These are phyloP conservation scores for Ferdinandea cuprea DNA, from an alignment of 2,888 invertebrate genomes.

Conservation along the genomic window DNA sequence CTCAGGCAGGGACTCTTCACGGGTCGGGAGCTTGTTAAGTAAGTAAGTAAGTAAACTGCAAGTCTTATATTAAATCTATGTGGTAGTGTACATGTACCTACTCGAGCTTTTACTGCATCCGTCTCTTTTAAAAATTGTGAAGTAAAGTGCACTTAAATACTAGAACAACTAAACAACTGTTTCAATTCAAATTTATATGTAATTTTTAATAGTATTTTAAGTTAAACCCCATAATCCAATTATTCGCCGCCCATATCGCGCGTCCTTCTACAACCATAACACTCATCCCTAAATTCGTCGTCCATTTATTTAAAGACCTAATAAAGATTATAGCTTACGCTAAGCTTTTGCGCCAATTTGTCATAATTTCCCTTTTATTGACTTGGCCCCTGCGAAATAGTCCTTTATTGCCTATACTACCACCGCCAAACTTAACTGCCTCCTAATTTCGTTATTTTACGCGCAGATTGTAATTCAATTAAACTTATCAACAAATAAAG, in stretches of 20 bases:
- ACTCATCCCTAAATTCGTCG: conserved; percentile 16
- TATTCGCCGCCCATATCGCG: background rate
- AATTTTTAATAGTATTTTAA: too few species aligned
- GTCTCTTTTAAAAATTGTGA: too few species aligned
- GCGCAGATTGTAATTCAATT: conserved; percentile 73
- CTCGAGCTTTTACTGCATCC: too few species aligned
- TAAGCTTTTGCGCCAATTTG: conserved; percentile 72
- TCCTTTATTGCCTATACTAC: background rate
- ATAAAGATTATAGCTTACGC: conserved; percentile 49
- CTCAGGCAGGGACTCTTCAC: too few species aligned
- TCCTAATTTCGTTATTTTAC: conserved; percentile 22
- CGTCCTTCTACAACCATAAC: background rate
- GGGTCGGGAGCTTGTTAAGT: too few species aligned
- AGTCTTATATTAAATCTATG: too few species aligned
- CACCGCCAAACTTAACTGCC: conserved; percentile 36
- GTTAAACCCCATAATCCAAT: too few species aligned
- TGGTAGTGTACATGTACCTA: too few species aligned
- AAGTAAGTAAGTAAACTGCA: too few species aligned
- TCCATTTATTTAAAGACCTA: conserved; percentile 4
- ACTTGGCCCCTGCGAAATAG: conserved; percentile 1
- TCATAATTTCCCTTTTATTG: conserved; percentile 65
- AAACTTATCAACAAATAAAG: conserved; percentile 71
- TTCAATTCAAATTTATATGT: too few species aligned
- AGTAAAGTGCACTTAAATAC: too few species aligned
- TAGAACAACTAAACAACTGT: too few species aligned